Conservation (phyloP, 2,888 invertebrate species). For the Pammene aurita region DNA sequence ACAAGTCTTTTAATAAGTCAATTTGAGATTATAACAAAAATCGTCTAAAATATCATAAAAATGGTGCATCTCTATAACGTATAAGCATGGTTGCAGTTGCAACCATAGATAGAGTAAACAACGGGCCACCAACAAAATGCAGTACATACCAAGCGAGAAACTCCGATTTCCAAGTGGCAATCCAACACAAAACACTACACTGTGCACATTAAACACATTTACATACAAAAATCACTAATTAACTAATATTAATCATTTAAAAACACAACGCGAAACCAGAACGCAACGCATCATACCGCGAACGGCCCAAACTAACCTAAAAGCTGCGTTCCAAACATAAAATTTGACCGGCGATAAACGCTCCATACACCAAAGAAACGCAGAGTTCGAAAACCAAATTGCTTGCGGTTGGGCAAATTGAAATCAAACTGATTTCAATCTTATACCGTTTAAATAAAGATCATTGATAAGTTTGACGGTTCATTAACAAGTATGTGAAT, state of each 20-base stretch:
- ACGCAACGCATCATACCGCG: slow-evolving; percentile 58
- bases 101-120: slow-evolving; percentile 10
- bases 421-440: slow-evolving; percentile 50
- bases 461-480: slow-evolving; percentile 36
- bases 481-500: slow-evolving; percentile 37
- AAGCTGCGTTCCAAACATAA: slow-evolving; percentile 66
- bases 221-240: slow-evolving; percentile 40
- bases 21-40: neutral
- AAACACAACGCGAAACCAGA: slow-evolving; percentile 49
- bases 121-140: slow-evolving; percentile 24
- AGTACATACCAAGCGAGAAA: slow-evolving; percentile 32
- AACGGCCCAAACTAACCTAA: slow-evolving; percentile 74
- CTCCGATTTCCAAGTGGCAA: slow-evolving; percentile 42
- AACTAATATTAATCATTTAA: slow-evolving; percentile 43
- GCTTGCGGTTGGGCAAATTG: slow-evolving; percentile 43
- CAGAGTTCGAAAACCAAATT: slow-evolving; percentile 54
- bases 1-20: neutral
- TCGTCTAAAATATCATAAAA: neutral
- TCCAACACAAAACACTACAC: slow-evolving; percentile 44
- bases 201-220: slow-evolving; percentile 36
- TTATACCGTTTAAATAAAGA: slow-evolving; percentile 45
- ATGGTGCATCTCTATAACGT: neutral
- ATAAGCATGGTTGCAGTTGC: slow-evolving; percentile 4
- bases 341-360: slow-evolving; percentile 76
- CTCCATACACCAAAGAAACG: slow-evolving; percentile 63